Base-by-base conservation (phyloP, 53 echinoderm and acorn worm genomes). In the Holothuria leucospilota region DNA sequence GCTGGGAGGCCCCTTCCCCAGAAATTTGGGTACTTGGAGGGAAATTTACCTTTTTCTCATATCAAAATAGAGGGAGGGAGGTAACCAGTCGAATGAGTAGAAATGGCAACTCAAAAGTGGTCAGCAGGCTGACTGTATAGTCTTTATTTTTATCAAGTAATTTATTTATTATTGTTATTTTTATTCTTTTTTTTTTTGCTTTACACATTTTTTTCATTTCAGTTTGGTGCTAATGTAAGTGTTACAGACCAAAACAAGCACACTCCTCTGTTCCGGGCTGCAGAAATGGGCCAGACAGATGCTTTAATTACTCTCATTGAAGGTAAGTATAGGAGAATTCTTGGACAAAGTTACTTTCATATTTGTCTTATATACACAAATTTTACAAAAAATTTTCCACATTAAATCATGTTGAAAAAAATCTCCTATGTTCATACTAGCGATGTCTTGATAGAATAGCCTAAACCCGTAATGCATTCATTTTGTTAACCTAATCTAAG, bases 241-340 rank as follows among this genome's bases (percentile, higher is more conserved):
- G 90, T 95, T 24, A 71, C 89, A 13, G 97, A 97, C 52, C 89
- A 90, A 59, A 86, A 91, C 39, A 97, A 97, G 62, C 97, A 97
- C 67, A 97, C 97, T 0, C 95, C 97, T 15, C 78, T 97, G 30
- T 97, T 97, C 62, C 87, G 95, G 82, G 94, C 97, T 86, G 91
- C 94, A 26, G 94, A 97, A 87, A 93, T 95, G 91, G 96, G 97
- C n/a, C 95, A 97, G n/a, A 88, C 90, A 34, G 89, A 89, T 23
- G 95, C 95, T 11, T 90, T 85, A 82, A 95, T 90, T 63, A 88
- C 82, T 15, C 86, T 97, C n/a, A 90, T 93, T 8, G 84, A 95
- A 89, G 97, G 96, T 96, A 88, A 46, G 13, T 11, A 18, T 0
- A 69, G 8, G 46, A 46, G 11, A 46, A 46, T 46, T 8, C 8